These are phyloP conservation scores for Microctonus hyperodae DNA, from an alignment of 2,888 invertebrate species.

Conservation along the genomic window DNA sequence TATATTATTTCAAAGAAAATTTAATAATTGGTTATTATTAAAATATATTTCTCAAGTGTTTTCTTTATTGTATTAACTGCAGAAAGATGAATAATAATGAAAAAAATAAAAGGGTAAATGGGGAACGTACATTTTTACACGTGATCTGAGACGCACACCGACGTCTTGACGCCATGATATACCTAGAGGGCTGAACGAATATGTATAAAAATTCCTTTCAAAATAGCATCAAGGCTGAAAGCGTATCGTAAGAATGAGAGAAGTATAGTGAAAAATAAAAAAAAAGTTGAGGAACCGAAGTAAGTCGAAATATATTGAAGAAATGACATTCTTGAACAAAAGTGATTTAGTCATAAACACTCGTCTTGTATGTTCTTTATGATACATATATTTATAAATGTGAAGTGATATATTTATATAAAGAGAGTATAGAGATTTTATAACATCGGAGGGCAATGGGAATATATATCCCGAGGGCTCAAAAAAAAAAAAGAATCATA, in stretches of 20 bases:
- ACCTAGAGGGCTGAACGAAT: neutral
- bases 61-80: neutral
- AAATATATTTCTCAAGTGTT: neutral
- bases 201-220: slow-evolving; percentile 32
- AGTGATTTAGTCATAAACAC: slow-evolving; percentile 54
- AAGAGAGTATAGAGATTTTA: slow-evolving; percentile 1
- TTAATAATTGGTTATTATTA: neutral
- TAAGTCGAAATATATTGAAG: slow-evolving; percentile 20
- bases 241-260: slow-evolving; percentile 21
- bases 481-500: slow-evolving; percentile 2
- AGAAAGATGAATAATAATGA: neutral
- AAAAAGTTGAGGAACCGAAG: neutral
- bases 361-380: slow-evolving; percentile 21
- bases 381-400: neutral
- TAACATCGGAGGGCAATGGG: neutral
- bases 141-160: neutral
- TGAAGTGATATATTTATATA: neutral
- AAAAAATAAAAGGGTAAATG: neutral
- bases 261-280: slow-evolving; percentile 17
- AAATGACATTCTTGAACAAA: slow-evolving; percentile 47
- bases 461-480: slow-evolving; percentile 2
- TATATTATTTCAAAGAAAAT: neutral
- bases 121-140: neutral
- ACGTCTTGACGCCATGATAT: neutral
- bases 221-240: slow-evolving; percentile 41